Percentiles rank a stretch among this genome's conserved stretches.
Evolutionary conservation across 2,797 vertebrate species (phyloP).

Genomic region (Cossypha polioptera): DNA sequence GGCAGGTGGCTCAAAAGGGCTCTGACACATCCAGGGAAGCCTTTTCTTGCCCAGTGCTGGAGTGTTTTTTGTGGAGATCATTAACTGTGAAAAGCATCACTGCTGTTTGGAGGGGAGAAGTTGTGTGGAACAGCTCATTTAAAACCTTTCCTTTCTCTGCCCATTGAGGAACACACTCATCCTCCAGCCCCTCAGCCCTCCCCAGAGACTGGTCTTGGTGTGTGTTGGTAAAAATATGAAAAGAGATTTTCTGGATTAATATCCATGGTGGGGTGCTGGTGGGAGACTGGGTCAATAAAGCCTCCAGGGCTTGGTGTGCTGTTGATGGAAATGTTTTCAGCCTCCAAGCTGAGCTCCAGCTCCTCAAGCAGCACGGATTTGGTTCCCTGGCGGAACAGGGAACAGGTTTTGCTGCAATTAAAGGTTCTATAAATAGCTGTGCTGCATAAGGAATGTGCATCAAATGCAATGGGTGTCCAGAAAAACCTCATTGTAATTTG

Average conservation of each 20-base stretch:
- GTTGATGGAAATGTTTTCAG: background rate
- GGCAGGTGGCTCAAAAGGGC: background rate
- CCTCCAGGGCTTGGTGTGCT: background rate
- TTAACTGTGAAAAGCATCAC: background rate
- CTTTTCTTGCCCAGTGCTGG: background rate
- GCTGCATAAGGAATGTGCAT: background rate
- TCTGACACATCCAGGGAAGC: background rate
- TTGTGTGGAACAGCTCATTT: background rate
- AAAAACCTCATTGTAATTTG: background rate
- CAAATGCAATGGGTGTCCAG: background rate
- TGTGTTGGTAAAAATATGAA: accelerated
- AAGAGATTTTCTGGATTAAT: background rate
- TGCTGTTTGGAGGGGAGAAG: background rate
- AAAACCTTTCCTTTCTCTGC: background rate
- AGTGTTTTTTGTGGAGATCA: background rate
- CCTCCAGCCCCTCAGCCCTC: background rate
- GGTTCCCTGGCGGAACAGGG: background rate
- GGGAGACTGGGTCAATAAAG: background rate
- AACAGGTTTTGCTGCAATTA: background rate
- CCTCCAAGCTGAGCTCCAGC: background rate
- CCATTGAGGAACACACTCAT: accelerated
- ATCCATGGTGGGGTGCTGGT: background rate
- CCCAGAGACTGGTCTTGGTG: background rate
- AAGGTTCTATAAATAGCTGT: background rate
- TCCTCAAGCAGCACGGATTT: background rate